phyloP scores from a whole-genome alignment of 2,113 vertebrate species.

The Pyrgilauda ruficollis region DNA sequence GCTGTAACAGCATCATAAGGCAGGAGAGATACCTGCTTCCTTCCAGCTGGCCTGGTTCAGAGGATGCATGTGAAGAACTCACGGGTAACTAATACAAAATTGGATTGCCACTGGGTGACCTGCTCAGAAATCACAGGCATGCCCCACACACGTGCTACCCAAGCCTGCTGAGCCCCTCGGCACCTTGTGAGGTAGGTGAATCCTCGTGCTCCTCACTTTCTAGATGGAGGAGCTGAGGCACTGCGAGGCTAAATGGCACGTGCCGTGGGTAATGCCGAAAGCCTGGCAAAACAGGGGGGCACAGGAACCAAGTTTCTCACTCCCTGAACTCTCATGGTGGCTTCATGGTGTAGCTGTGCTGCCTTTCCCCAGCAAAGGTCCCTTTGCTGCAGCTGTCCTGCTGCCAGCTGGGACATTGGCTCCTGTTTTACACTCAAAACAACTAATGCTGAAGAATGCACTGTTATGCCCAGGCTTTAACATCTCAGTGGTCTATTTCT shows the following conservation, averaged over 20 bases:
- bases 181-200: conserved; percentile 32
- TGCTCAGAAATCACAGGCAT: not conserved
- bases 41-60: not conserved
- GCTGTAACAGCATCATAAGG: not conserved
- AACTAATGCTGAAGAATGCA: not conserved
- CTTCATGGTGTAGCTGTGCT: not conserved
- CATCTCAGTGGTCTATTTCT: not conserved
- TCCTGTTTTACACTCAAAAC: not conserved
- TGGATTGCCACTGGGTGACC: not conserved
- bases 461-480: not conserved
- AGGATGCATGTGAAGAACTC: not conserved
- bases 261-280: too few relatives aligned
- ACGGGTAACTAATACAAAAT: not conserved
- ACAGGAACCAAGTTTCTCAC: not conserved
- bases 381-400: not conserved
- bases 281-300: not conserved
- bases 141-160: rapidly evolving
- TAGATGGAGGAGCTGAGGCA: conserved; percentile 14
- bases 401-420: rapidly evolving
- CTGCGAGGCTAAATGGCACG: not conserved
- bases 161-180: not conserved
- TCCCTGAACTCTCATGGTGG: not conserved
- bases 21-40: not conserved
- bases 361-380: not conserved
- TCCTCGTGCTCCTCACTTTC: not conserved